Conservation (phyloP, 2,113 vertebrate species). For the Hyperopisus bebe region DNA sequence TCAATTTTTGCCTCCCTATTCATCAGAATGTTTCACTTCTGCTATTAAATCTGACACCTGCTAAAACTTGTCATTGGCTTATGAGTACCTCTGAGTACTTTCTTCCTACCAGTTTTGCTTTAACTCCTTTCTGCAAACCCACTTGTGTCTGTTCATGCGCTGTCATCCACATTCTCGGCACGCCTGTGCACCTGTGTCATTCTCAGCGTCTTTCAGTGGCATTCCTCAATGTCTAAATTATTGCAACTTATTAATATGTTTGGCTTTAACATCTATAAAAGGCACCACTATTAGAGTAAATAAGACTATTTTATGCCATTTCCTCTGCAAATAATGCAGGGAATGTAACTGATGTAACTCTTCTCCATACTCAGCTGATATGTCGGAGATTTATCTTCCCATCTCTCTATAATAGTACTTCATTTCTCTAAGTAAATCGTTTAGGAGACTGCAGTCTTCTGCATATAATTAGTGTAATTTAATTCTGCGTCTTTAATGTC, state of each 20-base stretch:
- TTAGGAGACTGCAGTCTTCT: not conserved
- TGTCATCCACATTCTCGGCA: not conserved
- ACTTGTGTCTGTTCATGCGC: not conserved
- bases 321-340: not conserved
- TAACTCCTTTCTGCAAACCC: conserved; percentile 39
- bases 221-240: not conserved
- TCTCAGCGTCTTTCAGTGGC: not conserved
- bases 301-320: not conserved
- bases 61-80: not conserved
- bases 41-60: conserved; percentile 9
- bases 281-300: not conserved
- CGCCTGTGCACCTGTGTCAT: not conserved
- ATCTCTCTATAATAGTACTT: not conserved
- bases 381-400: not conserved
- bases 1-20: not conserved
- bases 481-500: not conserved
- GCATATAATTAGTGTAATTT: not conserved
- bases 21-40: not conserved
- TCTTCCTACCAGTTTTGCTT: conserved; percentile 32
- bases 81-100: not conserved
- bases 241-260: not conserved
- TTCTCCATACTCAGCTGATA: not conserved
- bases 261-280: not conserved
- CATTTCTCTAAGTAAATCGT: not conserved
- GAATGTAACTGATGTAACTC: not conserved